Evolutionary conservation across 2,888 invertebrate species (phyloP).

Genomic region (Ceratothoa steindachneri): DNA sequence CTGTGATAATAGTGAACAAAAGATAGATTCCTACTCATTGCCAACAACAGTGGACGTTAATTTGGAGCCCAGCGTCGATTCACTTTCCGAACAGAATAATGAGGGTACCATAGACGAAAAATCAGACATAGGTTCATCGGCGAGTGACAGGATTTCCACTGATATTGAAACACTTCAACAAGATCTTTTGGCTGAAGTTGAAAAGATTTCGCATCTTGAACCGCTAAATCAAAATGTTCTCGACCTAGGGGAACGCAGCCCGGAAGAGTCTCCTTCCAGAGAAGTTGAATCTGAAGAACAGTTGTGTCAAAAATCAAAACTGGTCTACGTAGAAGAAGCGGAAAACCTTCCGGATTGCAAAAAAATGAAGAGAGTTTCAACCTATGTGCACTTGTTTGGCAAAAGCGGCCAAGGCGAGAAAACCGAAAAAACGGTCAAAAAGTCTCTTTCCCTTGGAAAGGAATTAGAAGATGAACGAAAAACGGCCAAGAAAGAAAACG

Average conservation of each 20-base stretch:
- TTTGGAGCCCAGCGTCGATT: not conserved
- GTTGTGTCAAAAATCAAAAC: not conserved
- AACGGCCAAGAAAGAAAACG: not conserved
- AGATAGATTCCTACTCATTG: not conserved
- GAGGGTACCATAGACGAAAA: too few relatives aligned
- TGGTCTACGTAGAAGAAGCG: not conserved
- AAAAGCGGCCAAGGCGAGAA: not conserved
- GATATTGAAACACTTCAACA: not conserved
- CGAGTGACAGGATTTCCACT: not conserved
- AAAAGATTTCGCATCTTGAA: not conserved
- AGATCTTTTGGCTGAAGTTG: not conserved
- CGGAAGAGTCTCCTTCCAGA: not conserved
- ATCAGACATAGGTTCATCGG: too few relatives aligned
- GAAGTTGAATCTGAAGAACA: not conserved
- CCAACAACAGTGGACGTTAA: not conserved
- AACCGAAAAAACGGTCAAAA: not conserved
- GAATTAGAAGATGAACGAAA: not conserved
- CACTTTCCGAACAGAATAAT: not conserved
- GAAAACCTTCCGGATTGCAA: not conserved
- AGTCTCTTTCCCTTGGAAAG: not conserved
- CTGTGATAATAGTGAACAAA: not conserved
- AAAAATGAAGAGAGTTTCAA: not conserved
- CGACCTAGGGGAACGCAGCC: not conserved
- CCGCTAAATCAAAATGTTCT: not conserved
- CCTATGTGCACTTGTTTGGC: not conserved